Evolutionary conservation across 2,888 invertebrate genomes (phyloP).

Genomic region (Lasioglossum oenotherae): DNA sequence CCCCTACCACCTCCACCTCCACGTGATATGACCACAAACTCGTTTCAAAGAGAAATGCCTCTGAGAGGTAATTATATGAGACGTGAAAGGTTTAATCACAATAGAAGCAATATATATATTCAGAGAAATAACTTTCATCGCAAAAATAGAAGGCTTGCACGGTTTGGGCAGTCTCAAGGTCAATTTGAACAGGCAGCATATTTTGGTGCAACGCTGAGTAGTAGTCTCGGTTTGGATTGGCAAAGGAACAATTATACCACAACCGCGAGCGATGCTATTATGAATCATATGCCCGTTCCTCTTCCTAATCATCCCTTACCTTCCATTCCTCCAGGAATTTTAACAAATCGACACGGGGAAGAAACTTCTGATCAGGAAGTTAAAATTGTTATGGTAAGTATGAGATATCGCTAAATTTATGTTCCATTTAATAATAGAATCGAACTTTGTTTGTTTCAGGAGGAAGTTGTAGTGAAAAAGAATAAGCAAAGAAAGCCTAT

Average conservation of each 20-base stretch:
- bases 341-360: slow-evolving; percentile 70
- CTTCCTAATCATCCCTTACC: slow-evolving; percentile 75
- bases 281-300: slow-evolving; percentile 76
- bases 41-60: slow-evolving; percentile 78
- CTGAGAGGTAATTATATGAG: slow-evolving; percentile 77
- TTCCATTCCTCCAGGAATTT: slow-evolving; percentile 64
- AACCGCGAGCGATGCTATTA: slow-evolving; percentile 72
- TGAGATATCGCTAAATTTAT: neutral
- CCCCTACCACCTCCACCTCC: slow-evolving; percentile 75
- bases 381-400: slow-evolving; percentile 73
- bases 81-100: slow-evolving; percentile 79
- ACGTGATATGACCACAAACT: slow-evolving; percentile 71
- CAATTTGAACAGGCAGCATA: slow-evolving; percentile 79
- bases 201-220: slow-evolving; percentile 74
- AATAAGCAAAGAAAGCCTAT: slow-evolving; percentile 86
- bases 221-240: slow-evolving; percentile 78
- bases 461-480: slow-evolving; percentile 82
- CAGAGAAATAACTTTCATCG: slow-evolving; percentile 81
- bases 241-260: slow-evolving; percentile 76
- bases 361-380: slow-evolving; percentile 76
- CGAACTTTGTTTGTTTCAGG: slow-evolving; percentile 68
- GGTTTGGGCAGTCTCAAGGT: slow-evolving; percentile 76
- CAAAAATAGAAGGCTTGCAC: slow-evolving; percentile 77
- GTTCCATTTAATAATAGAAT: neutral
- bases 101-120: slow-evolving; percentile 76